These are phyloP conservation scores for Lonchura striata DNA, from an alignment of 2,113 vertebrate genomes.

Conservation along the genomic window DNA sequence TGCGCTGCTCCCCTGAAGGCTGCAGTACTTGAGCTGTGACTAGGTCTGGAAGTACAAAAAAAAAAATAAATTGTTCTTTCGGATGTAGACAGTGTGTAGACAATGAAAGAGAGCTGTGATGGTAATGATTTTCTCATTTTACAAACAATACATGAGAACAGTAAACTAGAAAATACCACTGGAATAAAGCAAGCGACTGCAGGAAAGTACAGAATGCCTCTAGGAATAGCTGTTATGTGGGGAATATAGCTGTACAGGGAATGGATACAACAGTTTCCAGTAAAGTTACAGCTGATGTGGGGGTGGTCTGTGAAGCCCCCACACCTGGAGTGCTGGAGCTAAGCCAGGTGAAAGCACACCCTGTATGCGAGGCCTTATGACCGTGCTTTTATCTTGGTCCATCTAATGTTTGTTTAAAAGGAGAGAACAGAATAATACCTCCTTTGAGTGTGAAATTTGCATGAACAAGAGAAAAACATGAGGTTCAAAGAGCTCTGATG, in stretches of 20 bases:
- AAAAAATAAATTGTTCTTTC: not conserved
- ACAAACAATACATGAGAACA: not conserved
- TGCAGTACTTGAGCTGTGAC: not conserved
- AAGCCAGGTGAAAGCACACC: too few species aligned
- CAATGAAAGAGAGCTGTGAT: not conserved
- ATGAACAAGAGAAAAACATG: not conserved
- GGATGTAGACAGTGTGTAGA: not conserved
- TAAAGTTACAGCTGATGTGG: not conserved
- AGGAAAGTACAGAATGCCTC: not conserved
- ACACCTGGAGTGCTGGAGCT: not conserved
- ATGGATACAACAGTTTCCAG: accelerated
- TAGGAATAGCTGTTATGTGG: not conserved
- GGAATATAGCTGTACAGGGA: not conserved
- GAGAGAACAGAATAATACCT: not conserved
- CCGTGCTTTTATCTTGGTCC: not conserved
- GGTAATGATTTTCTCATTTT: not conserved
- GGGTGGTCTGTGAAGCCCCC: not conserved
- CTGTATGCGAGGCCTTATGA: not conserved
- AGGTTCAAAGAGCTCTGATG: not conserved
- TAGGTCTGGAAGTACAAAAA: not conserved
- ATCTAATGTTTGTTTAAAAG: not conserved
- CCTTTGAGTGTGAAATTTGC: not conserved
- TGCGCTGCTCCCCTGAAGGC: not conserved
- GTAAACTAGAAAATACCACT: not conserved
- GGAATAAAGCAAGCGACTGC: not conserved